Percentiles rank a stretch among this genome's conserved stretches.
Evolutionary conservation across 2,113 vertebrate genomes (phyloP).

Genomic region (Okapia johnstoni): DNA sequence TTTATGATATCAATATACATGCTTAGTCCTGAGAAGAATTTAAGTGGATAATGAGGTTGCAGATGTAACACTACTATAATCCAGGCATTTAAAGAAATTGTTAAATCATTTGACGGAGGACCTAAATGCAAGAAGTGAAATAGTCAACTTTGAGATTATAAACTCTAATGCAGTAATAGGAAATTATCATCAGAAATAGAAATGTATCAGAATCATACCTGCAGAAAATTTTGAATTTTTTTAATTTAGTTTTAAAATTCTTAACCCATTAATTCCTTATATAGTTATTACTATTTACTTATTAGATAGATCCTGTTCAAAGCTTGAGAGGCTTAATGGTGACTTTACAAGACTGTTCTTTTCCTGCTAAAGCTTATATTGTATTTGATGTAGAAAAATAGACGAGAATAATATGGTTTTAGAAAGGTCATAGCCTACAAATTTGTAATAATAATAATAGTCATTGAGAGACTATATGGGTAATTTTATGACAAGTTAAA

Average conservation of each 20-base stretch:
- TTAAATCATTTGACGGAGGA: not conserved
- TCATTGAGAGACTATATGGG: not conserved
- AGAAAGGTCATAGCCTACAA: not conserved
- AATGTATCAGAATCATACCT: not conserved
- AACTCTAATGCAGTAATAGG: not conserved
- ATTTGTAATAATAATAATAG: not conserved
- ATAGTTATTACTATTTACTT: not conserved
- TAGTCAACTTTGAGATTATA: not conserved
- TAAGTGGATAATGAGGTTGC: not conserved
- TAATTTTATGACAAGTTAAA: not conserved
- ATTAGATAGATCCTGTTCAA: not conserved
- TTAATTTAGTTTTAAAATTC: not conserved
- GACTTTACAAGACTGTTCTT: not conserved
- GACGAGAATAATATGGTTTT: not conserved
- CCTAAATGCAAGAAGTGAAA: not conserved
- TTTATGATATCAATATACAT: not conserved
- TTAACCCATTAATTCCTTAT: not conserved
- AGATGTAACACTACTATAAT: not conserved
- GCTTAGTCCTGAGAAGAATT: not conserved
- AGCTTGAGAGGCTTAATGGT: not conserved
- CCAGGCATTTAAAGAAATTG: not conserved
- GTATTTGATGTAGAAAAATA: not conserved
- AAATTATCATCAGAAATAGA: not conserved
- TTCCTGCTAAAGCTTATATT: not conserved
- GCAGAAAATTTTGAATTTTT: not conserved